Conservation (phyloP, 2,113 vertebrate species). For the Merops nubicus region DNA sequence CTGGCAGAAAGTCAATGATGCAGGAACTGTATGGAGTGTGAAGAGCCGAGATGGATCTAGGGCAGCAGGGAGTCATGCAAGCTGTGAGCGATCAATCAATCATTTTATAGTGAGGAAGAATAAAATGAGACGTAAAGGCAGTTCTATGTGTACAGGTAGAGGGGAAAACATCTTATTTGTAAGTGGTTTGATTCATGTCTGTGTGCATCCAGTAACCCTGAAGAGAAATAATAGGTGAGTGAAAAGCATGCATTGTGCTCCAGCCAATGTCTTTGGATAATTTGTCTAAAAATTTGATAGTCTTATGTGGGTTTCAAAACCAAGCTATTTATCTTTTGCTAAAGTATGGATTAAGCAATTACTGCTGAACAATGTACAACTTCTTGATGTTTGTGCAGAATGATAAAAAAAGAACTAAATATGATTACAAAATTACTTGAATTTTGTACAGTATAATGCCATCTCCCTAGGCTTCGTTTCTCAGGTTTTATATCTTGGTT, state of each 20-base stretch:
- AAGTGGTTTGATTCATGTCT: conserved; percentile 64
- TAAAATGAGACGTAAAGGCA: conserved; percentile 66
- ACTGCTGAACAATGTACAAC: not conserved
- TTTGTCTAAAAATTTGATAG: not conserved
- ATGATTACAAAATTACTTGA: not conserved
- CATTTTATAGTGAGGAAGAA: conserved; percentile 66
- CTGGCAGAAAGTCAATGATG: conserved; percentile 90
- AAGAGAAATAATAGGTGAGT: conserved; percentile 21
- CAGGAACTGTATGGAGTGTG: conserved; percentile 50
- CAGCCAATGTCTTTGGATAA: conserved; percentile 38
- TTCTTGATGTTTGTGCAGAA: not conserved
- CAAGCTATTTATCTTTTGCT: not conserved
- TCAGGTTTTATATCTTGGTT: not conserved
- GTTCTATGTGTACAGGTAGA: conserved; percentile 2
- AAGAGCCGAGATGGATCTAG: conserved; percentile 58
- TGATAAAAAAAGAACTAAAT: not conserved
- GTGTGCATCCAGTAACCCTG: not conserved
- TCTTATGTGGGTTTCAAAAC: not conserved
- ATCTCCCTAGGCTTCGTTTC: not conserved
- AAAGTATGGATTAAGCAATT: not conserved
- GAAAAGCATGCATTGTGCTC: conserved; percentile 19
- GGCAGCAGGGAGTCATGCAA: conserved; percentile 60
- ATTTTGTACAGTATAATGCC: not conserved
- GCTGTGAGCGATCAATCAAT: conserved; percentile 77
- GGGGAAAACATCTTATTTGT: conserved; percentile 32